A percentile compares a stretch with the other conserved stretches of the same genome.
These are phyloP conservation scores for Callopanchax toddi DNA, from an alignment of 2,113 vertebrate genomes.

Conservation along the genomic window DNA sequence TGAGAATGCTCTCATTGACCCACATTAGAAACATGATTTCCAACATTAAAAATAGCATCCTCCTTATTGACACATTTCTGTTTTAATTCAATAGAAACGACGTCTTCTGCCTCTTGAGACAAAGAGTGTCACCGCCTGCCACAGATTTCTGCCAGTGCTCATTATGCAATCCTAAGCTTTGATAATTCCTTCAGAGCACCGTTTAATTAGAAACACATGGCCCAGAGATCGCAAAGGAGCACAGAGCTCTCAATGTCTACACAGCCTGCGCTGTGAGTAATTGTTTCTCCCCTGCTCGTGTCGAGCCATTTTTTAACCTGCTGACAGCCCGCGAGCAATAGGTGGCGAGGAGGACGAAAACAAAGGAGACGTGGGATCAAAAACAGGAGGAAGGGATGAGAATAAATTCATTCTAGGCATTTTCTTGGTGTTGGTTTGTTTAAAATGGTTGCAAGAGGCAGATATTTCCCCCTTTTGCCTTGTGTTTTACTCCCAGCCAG, in stretches of 20 bases:
- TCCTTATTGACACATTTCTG: conserved; percentile 44
- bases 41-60: not conserved
- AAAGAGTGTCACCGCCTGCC: conserved; percentile 55
- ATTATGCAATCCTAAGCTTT: conserved; percentile 73
- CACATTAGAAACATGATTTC: not conserved
- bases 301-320: conserved; percentile 74
- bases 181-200: conserved; percentile 68
- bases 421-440: conserved; percentile 28
- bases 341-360: conserved; percentile 33
- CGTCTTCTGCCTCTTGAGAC: conserved; percentile 51
- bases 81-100: conserved; percentile 56
- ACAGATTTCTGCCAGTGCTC: conserved; percentile 55
- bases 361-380: conserved; percentile 8
- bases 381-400: conserved; percentile 16
- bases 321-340: conserved; percentile 64
- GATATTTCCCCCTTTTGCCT: not conserved
- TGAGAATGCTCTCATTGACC: too few relatives aligned
- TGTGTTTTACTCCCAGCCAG: conserved; percentile 28
- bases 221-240: conserved; percentile 58
- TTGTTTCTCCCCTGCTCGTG: conserved; percentile 69
- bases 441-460: conserved; percentile 8
- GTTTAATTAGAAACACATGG: conserved; percentile 76
- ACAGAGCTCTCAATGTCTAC: conserved; percentile 62
- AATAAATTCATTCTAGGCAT: conserved; percentile 25
- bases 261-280: conserved; percentile 71